A percentile compares a stretch with the other conserved stretches of the same genome.
Evolutionary conservation across 2,797 vertebrate species (phyloP).

Genomic region (Pantherophis alleghaniensis): DNA sequence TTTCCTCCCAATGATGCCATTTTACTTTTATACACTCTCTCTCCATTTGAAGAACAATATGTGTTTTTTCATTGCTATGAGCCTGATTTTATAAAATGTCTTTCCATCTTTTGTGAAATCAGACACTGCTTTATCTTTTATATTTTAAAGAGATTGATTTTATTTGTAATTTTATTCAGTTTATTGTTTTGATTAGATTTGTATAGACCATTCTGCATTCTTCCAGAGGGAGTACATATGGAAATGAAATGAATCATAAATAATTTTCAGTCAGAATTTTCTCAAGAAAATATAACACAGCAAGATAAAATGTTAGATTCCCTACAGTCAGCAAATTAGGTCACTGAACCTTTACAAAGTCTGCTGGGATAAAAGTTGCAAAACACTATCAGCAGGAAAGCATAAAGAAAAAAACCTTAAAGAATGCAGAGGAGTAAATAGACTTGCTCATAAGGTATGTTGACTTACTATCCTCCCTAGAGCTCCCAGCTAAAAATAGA

Average conservation of each 20-base stretch:
- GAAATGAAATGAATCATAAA: neutral
- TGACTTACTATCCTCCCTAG: neutral
- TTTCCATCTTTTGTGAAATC: neutral
- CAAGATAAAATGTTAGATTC: neutral
- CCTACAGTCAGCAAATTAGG: neutral
- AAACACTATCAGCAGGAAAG: neutral
- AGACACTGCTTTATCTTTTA: neutral
- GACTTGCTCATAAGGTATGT: neutral
- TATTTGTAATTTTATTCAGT: neutral
- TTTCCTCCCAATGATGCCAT: neutral
- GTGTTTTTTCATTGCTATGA: neutral
- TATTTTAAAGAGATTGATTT: neutral
- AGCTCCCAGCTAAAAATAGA: neutral
- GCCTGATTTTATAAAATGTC: neutral
- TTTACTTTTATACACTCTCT: neutral
- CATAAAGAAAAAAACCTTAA: neutral
- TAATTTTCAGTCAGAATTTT: neutral
- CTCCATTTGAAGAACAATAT: neutral
- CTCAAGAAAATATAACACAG: neutral
- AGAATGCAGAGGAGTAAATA: neutral
- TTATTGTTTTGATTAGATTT: neutral
- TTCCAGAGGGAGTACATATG: neutral
- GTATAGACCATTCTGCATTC: neutral
- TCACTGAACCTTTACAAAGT: neutral
- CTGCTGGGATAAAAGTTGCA: neutral